Conservation (phyloP, 2,797 vertebrate genomes). For the Petrocephalus sullivani region DNA sequence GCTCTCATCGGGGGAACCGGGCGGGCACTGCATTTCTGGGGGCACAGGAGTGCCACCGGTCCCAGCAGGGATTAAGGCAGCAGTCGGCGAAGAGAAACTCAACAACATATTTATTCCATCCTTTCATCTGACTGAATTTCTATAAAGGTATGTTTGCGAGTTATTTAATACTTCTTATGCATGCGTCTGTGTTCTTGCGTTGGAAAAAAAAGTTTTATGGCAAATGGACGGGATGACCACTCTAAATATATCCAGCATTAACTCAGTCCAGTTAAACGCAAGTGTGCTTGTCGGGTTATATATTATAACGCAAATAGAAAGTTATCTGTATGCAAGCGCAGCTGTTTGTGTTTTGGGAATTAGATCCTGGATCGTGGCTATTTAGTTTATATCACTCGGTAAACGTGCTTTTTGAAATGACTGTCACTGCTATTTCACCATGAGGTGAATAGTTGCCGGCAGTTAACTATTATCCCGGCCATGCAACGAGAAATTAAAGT, state of each 20-base stretch:
- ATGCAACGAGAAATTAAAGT: not conserved
- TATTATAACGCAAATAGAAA: constrained; percentile 2
- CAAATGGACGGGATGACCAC: not conserved
- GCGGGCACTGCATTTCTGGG: not conserved
- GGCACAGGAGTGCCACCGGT: not conserved
- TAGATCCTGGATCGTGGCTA: not conserved
- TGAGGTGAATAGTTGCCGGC: not conserved
- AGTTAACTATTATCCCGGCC: not conserved
- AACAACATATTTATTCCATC: not conserved
- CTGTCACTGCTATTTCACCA: not conserved
- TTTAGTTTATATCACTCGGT: not conserved
- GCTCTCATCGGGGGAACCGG: not conserved
- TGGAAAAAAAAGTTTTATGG: not conserved
- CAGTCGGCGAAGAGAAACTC: not conserved
- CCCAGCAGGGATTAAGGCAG: not conserved
- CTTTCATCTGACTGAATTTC: constrained; percentile 1
- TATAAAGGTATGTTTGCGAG: not conserved
- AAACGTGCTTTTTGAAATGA: not conserved
- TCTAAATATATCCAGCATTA: not conserved
- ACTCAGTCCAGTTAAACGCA: constrained; percentile 3
- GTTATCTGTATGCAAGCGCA: not conserved
- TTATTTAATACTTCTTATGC: not conserved
- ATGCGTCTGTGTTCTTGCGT: not conserved
- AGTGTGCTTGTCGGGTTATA: not conserved
- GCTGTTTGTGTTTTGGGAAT: not conserved